These are phyloP conservation scores for Dicrostonyx torquatus DNA, from an alignment of 2,797 vertebrate species.

Conservation along the genomic window DNA sequence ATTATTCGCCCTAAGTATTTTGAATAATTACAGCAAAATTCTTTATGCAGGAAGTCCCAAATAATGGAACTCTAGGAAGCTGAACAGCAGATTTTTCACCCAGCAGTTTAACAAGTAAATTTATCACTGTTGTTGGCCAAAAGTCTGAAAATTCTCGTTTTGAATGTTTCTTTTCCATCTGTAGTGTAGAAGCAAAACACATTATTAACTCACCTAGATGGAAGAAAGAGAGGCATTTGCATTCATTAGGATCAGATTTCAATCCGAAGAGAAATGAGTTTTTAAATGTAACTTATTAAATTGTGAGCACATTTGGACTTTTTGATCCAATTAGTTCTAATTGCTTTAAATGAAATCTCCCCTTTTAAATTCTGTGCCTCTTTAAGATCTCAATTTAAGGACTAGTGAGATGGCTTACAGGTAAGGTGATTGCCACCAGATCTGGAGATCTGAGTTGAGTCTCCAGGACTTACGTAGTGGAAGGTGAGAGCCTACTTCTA, in stretches of 20 bases:
- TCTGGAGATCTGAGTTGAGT: neutral
- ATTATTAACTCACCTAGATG: neutral
- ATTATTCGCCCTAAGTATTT: conserved; percentile 1
- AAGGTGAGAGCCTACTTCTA: neutral
- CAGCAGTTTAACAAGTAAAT: conserved; percentile 5
- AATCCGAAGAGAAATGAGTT: conserved; percentile 24
- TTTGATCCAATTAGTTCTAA: conserved; percentile 29
- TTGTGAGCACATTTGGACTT: neutral
- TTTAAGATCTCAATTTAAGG: neutral
- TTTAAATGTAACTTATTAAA: conserved; percentile 33
- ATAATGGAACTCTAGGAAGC: neutral
- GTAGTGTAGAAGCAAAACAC: neutral
- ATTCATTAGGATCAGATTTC: neutral
- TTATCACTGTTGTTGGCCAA: conserved; percentile 17
- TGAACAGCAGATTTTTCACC: neutral
- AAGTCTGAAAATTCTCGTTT: neutral
- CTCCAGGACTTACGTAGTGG: neutral
- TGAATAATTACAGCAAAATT: conserved; percentile 28
- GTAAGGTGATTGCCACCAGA: neutral
- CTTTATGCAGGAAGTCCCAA: neutral
- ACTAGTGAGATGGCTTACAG: neutral
- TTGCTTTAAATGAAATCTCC: conserved; percentile 3
- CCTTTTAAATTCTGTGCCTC: neutral
- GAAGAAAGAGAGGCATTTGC: conserved; percentile 10
- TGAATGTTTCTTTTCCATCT: neutral